A percentile compares a stretch with the other conserved stretches of the same genome.
phyloP scores from a whole-genome alignment of 2,888 invertebrate genomes.

The Acanthosepion lycidas region DNA sequence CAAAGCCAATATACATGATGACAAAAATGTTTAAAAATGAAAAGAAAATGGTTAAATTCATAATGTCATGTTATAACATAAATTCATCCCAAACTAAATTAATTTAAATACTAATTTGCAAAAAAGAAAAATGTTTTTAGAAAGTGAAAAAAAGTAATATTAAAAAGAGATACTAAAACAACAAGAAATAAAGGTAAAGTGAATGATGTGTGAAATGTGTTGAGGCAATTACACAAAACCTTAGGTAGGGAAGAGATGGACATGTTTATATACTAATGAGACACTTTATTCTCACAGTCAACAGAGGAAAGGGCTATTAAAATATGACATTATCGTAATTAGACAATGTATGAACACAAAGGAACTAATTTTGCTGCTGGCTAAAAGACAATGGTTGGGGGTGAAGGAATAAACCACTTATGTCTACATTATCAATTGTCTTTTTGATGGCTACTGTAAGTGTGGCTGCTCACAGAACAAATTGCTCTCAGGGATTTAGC shows the following conservation, averaged over 20 bases:
- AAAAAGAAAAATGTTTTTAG: too few relatives aligned
- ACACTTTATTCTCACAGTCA: background rate
- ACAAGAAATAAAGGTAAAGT: background rate
- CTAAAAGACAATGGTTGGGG: background rate
- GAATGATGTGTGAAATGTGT: background rate
- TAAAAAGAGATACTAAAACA: background rate
- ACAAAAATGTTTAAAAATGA: too few relatives aligned
- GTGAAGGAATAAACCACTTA: background rate
- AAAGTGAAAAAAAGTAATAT: background rate
- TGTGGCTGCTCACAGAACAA: background rate
- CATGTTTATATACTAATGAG: slow-evolving; percentile 18
- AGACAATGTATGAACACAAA: slow-evolving; percentile 2
- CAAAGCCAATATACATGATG: too few relatives aligned
- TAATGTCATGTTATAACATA: too few relatives aligned
- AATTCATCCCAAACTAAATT: too few relatives aligned
- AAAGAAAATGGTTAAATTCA: too few relatives aligned
- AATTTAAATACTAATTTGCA: too few relatives aligned
- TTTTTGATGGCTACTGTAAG: background rate
- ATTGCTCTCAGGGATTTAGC: background rate
- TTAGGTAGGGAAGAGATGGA: background rate
- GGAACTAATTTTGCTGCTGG: background rate
- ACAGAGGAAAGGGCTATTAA: background rate
- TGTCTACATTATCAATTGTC: background rate
- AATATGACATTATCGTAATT: background rate
- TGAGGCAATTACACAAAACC: background rate